phyloP scores from a whole-genome alignment of 1,140 invertebrate species.

The Babylonia areolata region DNA sequence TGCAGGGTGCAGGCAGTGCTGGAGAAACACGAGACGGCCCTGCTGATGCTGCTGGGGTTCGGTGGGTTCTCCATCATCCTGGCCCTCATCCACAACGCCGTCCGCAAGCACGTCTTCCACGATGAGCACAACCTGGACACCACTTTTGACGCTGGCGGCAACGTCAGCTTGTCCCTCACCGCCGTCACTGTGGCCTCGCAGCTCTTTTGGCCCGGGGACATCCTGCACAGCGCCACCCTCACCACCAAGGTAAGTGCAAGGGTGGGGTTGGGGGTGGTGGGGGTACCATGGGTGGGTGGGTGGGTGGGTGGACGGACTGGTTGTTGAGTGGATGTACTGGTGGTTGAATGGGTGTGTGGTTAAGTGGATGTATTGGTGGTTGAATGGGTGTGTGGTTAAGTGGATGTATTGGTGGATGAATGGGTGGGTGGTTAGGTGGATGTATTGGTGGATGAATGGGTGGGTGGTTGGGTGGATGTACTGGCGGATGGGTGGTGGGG shows the following conservation, averaged over 20 bases:
- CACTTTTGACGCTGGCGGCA: slow-evolving; percentile 75
- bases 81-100: slow-evolving; percentile 66
- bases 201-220: slow-evolving; percentile 70
- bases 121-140: slow-evolving; percentile 74
- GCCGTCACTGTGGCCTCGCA: slow-evolving; percentile 71
- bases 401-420: background rate
- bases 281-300: no score
- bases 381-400: no score
- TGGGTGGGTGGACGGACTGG: no score
- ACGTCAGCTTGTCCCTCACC: slow-evolving; percentile 68
- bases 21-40: slow-evolving; percentile 63
- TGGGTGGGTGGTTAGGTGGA: background rate
- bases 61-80: slow-evolving; percentile 70
- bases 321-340: background rate
- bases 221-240: slow-evolving; percentile 70
- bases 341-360: background rate
- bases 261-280: no score
- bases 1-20: slow-evolving; percentile 62
- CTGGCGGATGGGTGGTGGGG: no score
- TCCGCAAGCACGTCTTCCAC: slow-evolving; percentile 70
- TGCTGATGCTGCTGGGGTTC: slow-evolving; percentile 71
- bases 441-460: background rate
- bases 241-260: slow-evolving; percentile 63
- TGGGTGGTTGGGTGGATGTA: no score
- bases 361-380: no score